Conservation (phyloP, 2,797 vertebrate genomes). For the Muscicapa comitata region DNA sequence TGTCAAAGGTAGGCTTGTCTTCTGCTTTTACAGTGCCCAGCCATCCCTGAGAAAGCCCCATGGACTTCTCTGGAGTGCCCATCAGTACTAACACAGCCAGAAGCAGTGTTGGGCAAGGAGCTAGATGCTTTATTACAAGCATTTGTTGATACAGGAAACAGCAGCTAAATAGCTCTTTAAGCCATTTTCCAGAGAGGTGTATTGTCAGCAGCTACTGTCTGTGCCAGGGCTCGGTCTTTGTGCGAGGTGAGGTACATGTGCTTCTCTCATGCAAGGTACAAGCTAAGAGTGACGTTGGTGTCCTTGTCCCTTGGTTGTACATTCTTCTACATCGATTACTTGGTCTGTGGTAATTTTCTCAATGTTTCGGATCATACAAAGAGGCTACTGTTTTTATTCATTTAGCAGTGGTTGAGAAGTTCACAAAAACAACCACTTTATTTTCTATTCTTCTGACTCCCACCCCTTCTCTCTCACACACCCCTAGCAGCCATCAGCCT, state of each 20-base stretch:
- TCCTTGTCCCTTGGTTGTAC: background rate
- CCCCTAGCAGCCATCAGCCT: background rate
- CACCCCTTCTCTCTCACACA: slow-evolving; percentile 33
- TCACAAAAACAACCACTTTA: slow-evolving; percentile 42
- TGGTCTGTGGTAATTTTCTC: background rate
- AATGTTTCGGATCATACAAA: background rate
- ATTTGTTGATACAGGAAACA: background rate
- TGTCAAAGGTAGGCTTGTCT: background rate
- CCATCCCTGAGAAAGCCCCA: fast-evolving
- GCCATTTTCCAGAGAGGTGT: background rate
- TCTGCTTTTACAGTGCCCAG: background rate
- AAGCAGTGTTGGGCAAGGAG: background rate
- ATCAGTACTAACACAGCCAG: background rate
- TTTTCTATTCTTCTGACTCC: slow-evolving; percentile 26
- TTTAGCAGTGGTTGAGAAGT: slow-evolving; percentile 14
- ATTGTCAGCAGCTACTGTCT: background rate
- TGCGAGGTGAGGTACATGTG: background rate
- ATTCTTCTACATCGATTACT: background rate
- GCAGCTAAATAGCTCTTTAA: background rate
- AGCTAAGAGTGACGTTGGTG: background rate
- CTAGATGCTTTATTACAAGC: background rate
- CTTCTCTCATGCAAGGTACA: background rate
- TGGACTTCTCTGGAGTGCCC: fast-evolving
- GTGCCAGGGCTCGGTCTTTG: background rate
- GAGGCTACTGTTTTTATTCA: slow-evolving; percentile 57